Evolutionary conservation across 2,797 vertebrate genomes (phyloP), one percentile per base, ranked within the genome.

Genomic region (Meda fulgida): DNA sequence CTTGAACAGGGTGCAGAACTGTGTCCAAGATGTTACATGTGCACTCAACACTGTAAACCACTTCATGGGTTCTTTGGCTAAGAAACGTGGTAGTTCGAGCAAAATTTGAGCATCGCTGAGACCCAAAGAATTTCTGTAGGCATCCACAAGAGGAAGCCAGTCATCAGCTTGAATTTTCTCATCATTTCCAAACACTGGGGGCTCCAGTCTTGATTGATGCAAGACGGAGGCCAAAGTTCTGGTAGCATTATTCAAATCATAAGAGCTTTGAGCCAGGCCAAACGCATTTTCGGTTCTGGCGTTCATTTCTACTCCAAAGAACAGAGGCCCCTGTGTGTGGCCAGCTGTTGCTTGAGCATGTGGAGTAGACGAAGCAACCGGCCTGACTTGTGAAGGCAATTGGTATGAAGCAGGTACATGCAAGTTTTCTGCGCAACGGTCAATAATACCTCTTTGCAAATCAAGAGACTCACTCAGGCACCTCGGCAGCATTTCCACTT

Each of bases 1-100:
- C 19, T 34, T 72, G 23, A 72, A 82, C n/a, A 55, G 40, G 4
- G 71, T 63, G 40, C n/a, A 66, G 26, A 86, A 85, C 46, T 85
- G 78, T 13, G 83, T 21, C 63, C 73, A 79, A 38, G 60, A 6
- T 10, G 38, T 66, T 0, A 81, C 11, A 3, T 69, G 60, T n/a
- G 19, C 6, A 29, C 78, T 80, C 10, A 46, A 14, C 7, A 67
- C 63, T 46, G 26, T 19, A 31, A 81, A 81, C n/a, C 79, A 51
- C 34, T 81, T 81, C 16, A 8, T 80, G 23, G 60, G 78, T 0
- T 31, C 38, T 43, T 80, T 80, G 3, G 26, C 78, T 5, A 80
- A 46, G 40, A 78, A 78, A 1, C 23, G 29, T 34, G 51, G 75
- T 9, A 78, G 7, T 46, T 80, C 34, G 1, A 67, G 11, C 13